A percentile compares a stretch with the other conserved stretches of the same genome.
Evolutionary conservation across 30 jellyfish, hydroid and myxozoan species (phyloP).

Genomic region (Hydra vulgaris): DNA sequence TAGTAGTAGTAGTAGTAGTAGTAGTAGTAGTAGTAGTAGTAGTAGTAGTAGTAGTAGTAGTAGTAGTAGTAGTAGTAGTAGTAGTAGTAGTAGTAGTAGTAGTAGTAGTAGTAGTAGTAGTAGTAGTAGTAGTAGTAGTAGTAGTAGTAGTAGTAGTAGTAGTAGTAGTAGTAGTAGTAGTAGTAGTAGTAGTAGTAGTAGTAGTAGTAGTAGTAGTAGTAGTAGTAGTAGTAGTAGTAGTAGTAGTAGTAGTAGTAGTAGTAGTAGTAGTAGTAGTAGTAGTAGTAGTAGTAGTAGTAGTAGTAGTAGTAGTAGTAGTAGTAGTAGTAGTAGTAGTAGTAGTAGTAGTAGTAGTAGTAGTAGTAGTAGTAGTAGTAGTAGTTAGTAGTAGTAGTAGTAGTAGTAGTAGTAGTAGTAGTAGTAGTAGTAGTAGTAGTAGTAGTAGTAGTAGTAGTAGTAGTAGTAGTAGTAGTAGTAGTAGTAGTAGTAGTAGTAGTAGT

Average conservation of each 20-base stretch:
- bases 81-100: constrained; percentile 2
- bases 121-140: background rate
- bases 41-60: constrained; percentile 1
- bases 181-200: background rate
- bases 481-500: constrained; percentile 7
- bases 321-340: constrained; percentile 5
- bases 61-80: constrained; percentile 1
- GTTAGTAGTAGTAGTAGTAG: constrained; percentile 6
- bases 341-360: background rate
- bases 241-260: constrained; percentile 3
- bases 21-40: constrained; percentile 3
- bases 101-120: background rate
- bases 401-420: constrained; percentile 3
- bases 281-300: background rate
- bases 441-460: background rate
- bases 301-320: constrained; percentile 4
- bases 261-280: background rate
- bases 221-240: background rate
- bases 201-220: background rate
- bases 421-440: background rate
- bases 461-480: constrained; percentile 5
- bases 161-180: background rate
- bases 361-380: no score
- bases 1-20: background rate
- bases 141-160: background rate